Evolutionary conservation across 35 echinoderm and acorn worm species (phyloP).

Genomic region (Lytechinus pictus): DNA sequence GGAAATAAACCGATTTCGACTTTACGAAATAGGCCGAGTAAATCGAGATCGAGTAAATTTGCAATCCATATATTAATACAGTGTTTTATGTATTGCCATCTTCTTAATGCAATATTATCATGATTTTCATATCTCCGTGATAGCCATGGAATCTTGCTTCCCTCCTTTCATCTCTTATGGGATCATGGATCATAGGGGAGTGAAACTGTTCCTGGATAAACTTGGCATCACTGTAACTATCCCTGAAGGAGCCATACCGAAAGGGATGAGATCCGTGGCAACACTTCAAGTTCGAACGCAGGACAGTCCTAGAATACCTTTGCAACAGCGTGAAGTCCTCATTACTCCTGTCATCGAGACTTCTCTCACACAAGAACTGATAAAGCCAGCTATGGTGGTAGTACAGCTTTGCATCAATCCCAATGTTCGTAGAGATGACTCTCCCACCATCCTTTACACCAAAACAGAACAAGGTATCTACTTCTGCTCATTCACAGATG

Average conservation of each 20-base stretch:
- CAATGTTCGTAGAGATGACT: background rate
- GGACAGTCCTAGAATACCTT: background rate
- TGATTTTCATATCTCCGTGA: background rate
- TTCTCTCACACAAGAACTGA: background rate
- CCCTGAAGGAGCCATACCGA: background rate
- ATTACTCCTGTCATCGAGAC: background rate
- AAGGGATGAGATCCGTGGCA: background rate
- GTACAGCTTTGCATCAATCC: background rate
- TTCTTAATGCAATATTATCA: background rate
- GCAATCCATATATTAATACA: background rate
- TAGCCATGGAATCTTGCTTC: background rate
- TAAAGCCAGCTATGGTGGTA: background rate
- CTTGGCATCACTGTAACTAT: background rate
- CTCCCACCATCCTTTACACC: background rate
- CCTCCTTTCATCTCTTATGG: background rate
- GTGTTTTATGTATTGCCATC: background rate
- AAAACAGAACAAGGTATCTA: background rate
- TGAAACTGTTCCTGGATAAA: background rate
- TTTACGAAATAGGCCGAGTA: background rate
- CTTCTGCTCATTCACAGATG: background rate
- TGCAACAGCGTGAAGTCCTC: background rate
- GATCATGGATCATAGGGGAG: background rate
- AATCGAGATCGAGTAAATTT: background rate
- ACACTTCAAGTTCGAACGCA: background rate
- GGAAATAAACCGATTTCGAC: too few relatives aligned